phyloP scores from a whole-genome alignment of 2,113 vertebrate genomes.

The Prunella himalayana region DNA sequence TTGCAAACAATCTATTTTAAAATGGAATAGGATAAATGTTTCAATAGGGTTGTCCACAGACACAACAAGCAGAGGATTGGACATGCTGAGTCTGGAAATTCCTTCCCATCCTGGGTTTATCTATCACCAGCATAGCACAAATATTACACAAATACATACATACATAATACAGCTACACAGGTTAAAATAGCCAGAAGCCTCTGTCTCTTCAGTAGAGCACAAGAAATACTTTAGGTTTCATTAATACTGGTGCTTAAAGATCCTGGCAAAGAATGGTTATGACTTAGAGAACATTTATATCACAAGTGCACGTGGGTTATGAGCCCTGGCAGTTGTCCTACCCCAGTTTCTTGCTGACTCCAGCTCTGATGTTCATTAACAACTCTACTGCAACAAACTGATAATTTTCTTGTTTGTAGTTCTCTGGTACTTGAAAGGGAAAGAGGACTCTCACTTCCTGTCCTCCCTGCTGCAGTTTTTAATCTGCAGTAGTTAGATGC shows the following conservation, averaged over 20 bases:
- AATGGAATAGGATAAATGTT: neutral
- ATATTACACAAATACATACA: neutral
- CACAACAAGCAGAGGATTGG: neutral
- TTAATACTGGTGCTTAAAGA: neutral
- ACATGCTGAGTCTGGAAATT: neutral
- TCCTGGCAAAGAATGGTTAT: neutral
- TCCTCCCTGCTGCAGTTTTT: neutral
- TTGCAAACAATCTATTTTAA: neutral
- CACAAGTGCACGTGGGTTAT: neutral
- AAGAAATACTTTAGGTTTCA: neutral
- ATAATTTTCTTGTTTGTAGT: neutral
- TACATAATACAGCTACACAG: neutral
- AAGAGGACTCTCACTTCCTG: neutral
- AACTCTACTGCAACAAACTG: neutral
- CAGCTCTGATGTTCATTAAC: neutral
- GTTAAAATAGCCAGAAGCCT: neutral
- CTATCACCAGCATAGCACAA: neutral
- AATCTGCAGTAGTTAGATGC: neutral
- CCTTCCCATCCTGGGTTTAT: neutral
- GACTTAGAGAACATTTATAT: neutral
- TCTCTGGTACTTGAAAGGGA: neutral
- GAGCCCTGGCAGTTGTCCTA: neutral
- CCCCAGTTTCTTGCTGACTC: neutral
- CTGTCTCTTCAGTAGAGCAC: neutral
- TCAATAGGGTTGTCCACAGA: neutral